Evolutionary conservation across 2,888 invertebrate species (phyloP).

Genomic region (Tryphoninae sp.): DNA sequence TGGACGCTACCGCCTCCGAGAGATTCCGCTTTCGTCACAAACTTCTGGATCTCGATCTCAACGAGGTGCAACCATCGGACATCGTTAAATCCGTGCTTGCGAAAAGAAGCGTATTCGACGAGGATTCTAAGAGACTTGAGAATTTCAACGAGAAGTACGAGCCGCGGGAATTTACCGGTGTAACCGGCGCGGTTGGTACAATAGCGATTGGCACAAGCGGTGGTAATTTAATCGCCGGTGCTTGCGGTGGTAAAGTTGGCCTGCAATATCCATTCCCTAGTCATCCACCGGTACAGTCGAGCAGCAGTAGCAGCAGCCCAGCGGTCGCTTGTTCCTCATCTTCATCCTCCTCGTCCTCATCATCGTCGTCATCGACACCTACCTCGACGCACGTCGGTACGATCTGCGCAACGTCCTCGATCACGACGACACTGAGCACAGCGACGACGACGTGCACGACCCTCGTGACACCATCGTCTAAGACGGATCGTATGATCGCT

Average conservation of each 20-base stretch:
- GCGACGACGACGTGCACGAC: conserved; percentile 61
- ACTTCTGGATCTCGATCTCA: conserved; percentile 89
- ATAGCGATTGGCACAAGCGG: conserved; percentile 69
- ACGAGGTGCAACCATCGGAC: conserved; percentile 94
- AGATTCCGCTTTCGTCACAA: conserved; percentile 87
- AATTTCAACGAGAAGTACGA: conserved; percentile 93
- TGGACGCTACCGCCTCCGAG: conserved; percentile 82
- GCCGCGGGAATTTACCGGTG: conserved; percentile 83
- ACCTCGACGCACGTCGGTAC: conserved; percentile 51
- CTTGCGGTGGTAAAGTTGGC: conserved; percentile 82
- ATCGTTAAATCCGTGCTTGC: conserved; percentile 96
- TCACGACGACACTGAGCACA: conserved; percentile 62
- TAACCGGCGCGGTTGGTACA: conserved; percentile 73
- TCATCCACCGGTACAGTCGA: conserved; percentile 85
- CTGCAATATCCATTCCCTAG: conserved; percentile 91
- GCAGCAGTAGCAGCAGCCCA: conserved; percentile 76
- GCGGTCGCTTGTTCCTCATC: conserved; percentile 67
- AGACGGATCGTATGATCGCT: conserved; percentile 72
- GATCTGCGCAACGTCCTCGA: conserved; percentile 54
- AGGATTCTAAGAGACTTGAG: conserved; percentile 95
- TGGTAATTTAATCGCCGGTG: conserved; percentile 65
- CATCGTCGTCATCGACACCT: conserved; percentile 55
- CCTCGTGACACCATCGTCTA: conserved; percentile 67
- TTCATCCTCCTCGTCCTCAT: conserved; percentile 66
- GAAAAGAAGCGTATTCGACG: conserved; percentile 97